Percentiles rank a stretch among this genome's conserved stretches.
These are phyloP conservation scores for Leptinotarsa haldemani DNA, from an alignment of 2,888 invertebrate species.

Conservation along the genomic window DNA sequence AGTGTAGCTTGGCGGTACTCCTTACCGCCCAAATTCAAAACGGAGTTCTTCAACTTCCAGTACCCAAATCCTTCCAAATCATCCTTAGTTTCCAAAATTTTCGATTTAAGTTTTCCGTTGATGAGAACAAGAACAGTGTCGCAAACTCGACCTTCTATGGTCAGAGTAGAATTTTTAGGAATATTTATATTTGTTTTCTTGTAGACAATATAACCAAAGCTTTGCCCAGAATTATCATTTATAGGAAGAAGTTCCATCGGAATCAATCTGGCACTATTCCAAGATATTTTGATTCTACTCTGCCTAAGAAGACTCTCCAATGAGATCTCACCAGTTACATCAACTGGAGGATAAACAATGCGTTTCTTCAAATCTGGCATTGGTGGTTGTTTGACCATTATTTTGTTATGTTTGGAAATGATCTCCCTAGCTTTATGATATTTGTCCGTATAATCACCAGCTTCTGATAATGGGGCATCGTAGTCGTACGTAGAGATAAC, in stretches of 20 bases:
- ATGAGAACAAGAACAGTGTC: slow-evolving; percentile 68
- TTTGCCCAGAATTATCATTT: slow-evolving; percentile 67
- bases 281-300: slow-evolving; percentile 19
- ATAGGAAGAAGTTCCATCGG: slow-evolving; percentile 60
- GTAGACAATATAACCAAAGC: slow-evolving; percentile 70
- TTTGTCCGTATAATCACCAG: slow-evolving; percentile 88
- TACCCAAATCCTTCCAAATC: slow-evolving; percentile 42
- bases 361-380: slow-evolving; percentile 55
- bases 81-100: slow-evolving; percentile 57
- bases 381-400: slow-evolving; percentile 55
- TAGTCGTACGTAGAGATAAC: slow-evolving; percentile 75
- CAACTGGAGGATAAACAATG: slow-evolving; percentile 56
- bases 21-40: slow-evolving; percentile 46
- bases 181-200: slow-evolving; percentile 58
- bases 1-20: slow-evolving; percentile 57
- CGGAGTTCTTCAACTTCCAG: slow-evolving; percentile 52
- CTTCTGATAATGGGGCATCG: slow-evolving; percentile 88
- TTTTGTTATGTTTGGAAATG: slow-evolving; percentile 54
- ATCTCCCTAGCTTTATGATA: slow-evolving; percentile 73
- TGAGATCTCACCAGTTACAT: slow-evolving; percentile 37
- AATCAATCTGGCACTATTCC: slow-evolving; percentile 4
- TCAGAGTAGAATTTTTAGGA: slow-evolving; percentile 52
- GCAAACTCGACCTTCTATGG: slow-evolving; percentile 61
- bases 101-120: slow-evolving; percentile 60
- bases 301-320: slow-evolving; percentile 18